Conservation (phyloP, 1,140 invertebrate species). For the Microplitis mediator region DNA sequence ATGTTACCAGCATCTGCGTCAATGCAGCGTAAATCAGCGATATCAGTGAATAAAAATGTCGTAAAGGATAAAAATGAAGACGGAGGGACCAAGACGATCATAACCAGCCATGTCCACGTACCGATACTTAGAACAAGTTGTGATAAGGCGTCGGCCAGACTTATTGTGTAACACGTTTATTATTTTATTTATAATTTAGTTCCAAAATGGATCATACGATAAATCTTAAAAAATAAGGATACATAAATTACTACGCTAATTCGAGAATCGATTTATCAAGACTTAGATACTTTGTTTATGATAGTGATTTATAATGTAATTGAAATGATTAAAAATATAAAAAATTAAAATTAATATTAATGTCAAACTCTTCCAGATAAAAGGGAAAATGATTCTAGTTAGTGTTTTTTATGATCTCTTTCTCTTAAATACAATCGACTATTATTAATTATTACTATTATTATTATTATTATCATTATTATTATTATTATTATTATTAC, state of each 20-base stretch:
- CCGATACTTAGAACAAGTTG: conserved; percentile 24
- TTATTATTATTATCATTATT: conserved; percentile 51
- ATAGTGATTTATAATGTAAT: conserved; percentile 56
- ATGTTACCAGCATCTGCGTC: too few relatives aligned
- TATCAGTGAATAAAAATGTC: not conserved
- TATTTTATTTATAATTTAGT: conserved; percentile 36
- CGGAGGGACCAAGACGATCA: conserved; percentile 43
- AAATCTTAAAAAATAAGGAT: conserved; percentile 13
- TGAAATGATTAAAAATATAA: conserved; percentile 11
- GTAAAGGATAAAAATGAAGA: not conserved
- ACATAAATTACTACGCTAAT: conserved; percentile 6
- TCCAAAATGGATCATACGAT: conserved; percentile 50
- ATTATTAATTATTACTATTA: conserved; percentile 49
- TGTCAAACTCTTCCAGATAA: conserved; percentile 56
- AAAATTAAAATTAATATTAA: conserved; percentile 22
- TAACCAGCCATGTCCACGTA: conserved; percentile 28
- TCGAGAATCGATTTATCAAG: conserved; percentile 9
- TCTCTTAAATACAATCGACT: conserved; percentile 55
- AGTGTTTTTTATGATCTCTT: conserved; percentile 64
- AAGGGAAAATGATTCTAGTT: conserved; percentile 59
- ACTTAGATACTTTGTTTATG: conserved; percentile 53
- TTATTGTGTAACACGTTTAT: too few relatives aligned
- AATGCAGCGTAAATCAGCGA: not conserved
- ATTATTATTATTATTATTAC: conserved; percentile 53
- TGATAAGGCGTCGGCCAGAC: conserved; percentile 31